Conservation (phyloP, 2,113 vertebrate genomes). For the Poicephalus meyeri region DNA sequence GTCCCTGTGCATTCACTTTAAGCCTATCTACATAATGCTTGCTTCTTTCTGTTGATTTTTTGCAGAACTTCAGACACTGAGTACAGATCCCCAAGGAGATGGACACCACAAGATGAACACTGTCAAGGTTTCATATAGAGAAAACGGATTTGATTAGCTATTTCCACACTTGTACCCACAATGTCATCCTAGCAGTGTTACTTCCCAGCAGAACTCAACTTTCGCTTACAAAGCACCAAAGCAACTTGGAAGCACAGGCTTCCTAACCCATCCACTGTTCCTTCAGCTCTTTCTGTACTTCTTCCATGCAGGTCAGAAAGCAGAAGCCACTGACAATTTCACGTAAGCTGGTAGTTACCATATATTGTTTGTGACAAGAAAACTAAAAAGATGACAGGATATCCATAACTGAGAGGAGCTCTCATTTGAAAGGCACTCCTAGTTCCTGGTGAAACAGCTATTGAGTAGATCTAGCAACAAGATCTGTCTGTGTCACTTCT, state of each 20-base stretch:
- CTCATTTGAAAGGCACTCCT: neutral
- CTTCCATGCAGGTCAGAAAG: neutral
- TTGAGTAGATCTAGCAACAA: neutral
- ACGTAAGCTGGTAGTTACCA: neutral
- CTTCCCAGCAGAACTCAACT: neutral
- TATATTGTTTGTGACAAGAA: slow-evolving; percentile 16
- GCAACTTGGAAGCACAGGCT: neutral
- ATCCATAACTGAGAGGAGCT: neutral
- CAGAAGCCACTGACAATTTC: neutral
- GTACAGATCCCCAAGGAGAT: neutral
- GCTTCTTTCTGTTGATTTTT: neutral
- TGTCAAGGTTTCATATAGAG: neutral
- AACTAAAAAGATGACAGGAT: slow-evolving; percentile 14
- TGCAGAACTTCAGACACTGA: neutral
- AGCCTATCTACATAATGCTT: neutral
- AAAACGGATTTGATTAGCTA: neutral
- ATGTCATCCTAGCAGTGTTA: neutral
- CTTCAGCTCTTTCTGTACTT: neutral
- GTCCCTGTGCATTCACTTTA: neutral
- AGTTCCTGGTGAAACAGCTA: neutral
- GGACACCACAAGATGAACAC: neutral
- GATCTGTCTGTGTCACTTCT: slow-evolving; percentile 36
- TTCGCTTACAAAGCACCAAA: neutral
- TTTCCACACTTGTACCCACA: neutral
- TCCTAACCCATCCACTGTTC: neutral